Percentiles rank a stretch among this genome's conserved stretches.
These are phyloP conservation scores for Darevskia mixta DNA, from an alignment of 2,797 vertebrate species.

Conservation along the genomic window DNA sequence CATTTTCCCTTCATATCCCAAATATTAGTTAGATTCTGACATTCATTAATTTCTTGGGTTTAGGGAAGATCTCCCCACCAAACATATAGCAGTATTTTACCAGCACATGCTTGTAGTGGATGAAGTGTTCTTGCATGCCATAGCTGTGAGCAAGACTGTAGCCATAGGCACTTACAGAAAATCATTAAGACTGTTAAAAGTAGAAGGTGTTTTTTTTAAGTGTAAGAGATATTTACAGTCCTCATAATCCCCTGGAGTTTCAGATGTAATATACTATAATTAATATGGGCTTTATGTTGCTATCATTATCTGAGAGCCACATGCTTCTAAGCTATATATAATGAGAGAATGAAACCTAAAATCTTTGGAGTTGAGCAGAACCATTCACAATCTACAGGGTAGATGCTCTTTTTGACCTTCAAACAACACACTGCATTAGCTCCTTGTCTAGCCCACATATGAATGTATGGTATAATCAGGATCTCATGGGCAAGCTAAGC, in stretches of 20 bases:
- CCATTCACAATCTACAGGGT: neutral
- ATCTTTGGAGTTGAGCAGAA: constrained; percentile 2
- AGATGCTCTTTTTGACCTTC: neutral
- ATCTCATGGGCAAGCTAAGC: neutral
- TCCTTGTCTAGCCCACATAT: neutral
- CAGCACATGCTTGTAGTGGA: neutral
- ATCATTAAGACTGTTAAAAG: constrained; percentile 7
- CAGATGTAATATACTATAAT: constrained; percentile 20
- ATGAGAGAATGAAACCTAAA: constrained; percentile 8
- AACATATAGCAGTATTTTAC: neutral
- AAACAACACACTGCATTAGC: neutral
- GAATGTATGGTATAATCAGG: neutral
- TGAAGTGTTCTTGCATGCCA: neutral
- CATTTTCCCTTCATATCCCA: too few relatives aligned
- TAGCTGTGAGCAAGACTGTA: neutral
- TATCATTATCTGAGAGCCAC: constrained; percentile 30
- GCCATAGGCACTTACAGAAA: neutral
- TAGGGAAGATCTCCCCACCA: too few relatives aligned
- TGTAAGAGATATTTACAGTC: constrained; percentile 15
- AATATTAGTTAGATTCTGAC: too few relatives aligned
- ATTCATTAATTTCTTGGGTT: too few relatives aligned
- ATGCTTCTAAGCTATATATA: constrained; percentile 1
- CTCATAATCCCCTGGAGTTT: neutral
- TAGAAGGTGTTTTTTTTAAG: neutral
- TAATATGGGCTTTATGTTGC: constrained; percentile 10